Evolutionary conservation across 2,113 vertebrate genomes (phyloP).

Genomic region (Lipophrys pholis): DNA sequence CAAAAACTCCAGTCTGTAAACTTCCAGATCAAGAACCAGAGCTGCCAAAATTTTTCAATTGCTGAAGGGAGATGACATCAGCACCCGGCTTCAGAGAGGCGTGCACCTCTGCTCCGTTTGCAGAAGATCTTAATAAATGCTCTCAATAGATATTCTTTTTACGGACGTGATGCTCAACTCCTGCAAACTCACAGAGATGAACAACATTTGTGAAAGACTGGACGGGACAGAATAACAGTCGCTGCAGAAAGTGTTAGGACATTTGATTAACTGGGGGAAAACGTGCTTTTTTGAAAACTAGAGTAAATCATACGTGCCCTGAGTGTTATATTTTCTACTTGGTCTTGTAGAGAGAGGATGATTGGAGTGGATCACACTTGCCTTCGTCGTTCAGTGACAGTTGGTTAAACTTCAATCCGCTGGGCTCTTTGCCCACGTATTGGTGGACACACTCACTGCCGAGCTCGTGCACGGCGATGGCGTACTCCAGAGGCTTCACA

Average conservation of each 20-base stretch:
- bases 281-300: neutral
- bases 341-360: neutral
- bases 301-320: neutral
- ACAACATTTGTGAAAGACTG: neutral
- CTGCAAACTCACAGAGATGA: neutral
- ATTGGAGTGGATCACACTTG: constrained; percentile 43
- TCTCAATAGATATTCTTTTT: too few relatives aligned
- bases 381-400: constrained; percentile 89
- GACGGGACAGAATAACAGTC: neutral
- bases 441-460: constrained; percentile 86
- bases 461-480: constrained; percentile 86
- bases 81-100: neutral
- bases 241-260: neutral
- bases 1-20: neutral
- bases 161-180: neutral
- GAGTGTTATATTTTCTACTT: neutral
- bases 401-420: constrained; percentile 91
- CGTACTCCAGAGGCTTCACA: constrained; percentile 91
- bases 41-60: constrained; percentile 9
- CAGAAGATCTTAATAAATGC: neutral
- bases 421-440: constrained; percentile 91
- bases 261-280: neutral
- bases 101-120: neutral
- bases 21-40: neutral
- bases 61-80: neutral